Percentiles rank a stretch among this genome's conserved stretches.
Conservation (phyloP, 1,140 invertebrate genomes). For the Himalopsyche phryganea region DNA sequence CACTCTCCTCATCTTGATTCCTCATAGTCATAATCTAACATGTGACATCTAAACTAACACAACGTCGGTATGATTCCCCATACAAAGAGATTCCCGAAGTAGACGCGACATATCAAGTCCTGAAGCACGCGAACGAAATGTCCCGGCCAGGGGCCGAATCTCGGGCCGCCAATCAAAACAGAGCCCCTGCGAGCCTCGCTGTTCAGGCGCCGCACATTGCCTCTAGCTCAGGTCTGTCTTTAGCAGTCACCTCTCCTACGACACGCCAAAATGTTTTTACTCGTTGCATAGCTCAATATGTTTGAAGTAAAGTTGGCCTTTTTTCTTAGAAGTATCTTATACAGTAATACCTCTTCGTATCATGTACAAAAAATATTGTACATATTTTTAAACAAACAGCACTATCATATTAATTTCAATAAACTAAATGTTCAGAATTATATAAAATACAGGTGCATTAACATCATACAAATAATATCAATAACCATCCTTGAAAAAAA, state of each 20-base stretch:
- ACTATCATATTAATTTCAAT: too few relatives aligned
- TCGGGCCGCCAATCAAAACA: constrained; percentile 42
- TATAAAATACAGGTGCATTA: too few relatives aligned
- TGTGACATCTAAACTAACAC: too few relatives aligned
- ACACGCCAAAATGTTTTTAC: background rate
- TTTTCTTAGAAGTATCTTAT: background rate
- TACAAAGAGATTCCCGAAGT: constrained; percentile 59
- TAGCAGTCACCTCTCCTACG: constrained; percentile 15
- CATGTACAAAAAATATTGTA: too few relatives aligned
- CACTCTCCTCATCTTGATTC: too few relatives aligned
- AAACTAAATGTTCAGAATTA: too few relatives aligned
- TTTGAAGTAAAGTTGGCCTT: background rate
- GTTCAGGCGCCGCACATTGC: constrained; percentile 50
- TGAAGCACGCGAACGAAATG: constrained; percentile 89
- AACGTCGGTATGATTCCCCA: background rate
- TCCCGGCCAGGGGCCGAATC: constrained; percentile 51
- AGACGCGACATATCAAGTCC: constrained; percentile 88
- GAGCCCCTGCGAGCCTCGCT: constrained; percentile 41
- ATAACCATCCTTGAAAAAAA: too few relatives aligned
- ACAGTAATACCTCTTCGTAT: background rate
- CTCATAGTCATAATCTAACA: too few relatives aligned
- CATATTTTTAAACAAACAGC: too few relatives aligned
- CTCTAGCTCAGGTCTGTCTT: constrained; percentile 53
- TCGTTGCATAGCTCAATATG: background rate
- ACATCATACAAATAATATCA: too few relatives aligned